A percentile compares a stretch with the other conserved stretches of the same genome.
These are phyloP conservation scores for Boulengeromyrus knoepffleri DNA, from an alignment of 2,113 vertebrate species.

Conservation along the genomic window DNA sequence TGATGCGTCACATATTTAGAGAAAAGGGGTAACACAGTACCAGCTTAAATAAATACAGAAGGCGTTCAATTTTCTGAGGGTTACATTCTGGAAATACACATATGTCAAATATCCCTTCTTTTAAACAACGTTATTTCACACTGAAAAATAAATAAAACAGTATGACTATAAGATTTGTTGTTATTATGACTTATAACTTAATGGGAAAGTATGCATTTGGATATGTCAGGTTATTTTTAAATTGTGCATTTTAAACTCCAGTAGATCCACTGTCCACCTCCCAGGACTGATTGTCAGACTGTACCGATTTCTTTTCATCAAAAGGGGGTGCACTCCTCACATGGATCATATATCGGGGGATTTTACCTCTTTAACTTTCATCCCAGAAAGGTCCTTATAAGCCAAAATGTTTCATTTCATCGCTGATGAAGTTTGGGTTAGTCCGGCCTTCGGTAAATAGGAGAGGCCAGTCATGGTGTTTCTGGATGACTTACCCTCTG, in stretches of 20 bases:
- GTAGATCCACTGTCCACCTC: neutral
- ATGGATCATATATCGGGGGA: neutral
- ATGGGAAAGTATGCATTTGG: neutral
- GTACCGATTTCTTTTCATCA: neutral
- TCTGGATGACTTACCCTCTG: neutral
- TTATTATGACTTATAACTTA: neutral
- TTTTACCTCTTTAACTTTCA: neutral
- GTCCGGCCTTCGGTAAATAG: conserved; percentile 26
- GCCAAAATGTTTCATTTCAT: conserved; percentile 18
- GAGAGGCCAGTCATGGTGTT: conserved; percentile 3
- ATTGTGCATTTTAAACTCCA: neutral
- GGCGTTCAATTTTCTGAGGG: neutral
- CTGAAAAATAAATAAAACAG: neutral
- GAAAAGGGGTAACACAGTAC: neutral
- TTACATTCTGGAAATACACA: neutral
- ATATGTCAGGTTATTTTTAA: neutral
- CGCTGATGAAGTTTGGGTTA: neutral
- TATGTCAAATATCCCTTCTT: neutral
- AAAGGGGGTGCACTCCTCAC: conserved; percentile 12
- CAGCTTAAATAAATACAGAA: neutral
- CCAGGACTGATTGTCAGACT: neutral
- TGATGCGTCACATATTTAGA: neutral
- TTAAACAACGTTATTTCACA: neutral
- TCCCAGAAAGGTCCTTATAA: neutral
- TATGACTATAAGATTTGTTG: neutral